phyloP scores from a whole-genome alignment of 2,113 vertebrate species.

The Dicaeum eximium region DNA sequence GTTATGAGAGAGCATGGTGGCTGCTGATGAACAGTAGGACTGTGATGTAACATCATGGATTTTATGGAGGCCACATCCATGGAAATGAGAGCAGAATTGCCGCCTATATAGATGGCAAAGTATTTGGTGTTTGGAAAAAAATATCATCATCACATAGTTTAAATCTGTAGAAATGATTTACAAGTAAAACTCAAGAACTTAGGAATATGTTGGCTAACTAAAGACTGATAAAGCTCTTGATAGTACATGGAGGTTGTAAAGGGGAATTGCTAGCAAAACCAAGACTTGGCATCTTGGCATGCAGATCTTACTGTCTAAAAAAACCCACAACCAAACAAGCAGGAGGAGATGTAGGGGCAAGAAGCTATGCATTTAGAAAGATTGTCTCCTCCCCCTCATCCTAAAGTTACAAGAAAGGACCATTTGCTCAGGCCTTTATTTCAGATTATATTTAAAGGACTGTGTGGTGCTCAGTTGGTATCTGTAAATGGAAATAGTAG shows the following conservation, averaged over 20 bases:
- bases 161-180: not conserved
- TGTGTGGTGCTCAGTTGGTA: not conserved
- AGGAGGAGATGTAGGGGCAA: not conserved
- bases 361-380: not conserved
- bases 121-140: not conserved
- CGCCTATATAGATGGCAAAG: not conserved
- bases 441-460: conserved; percentile 4
- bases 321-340: not conserved
- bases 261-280: not conserved
- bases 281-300: not conserved
- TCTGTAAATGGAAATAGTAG: not conserved
- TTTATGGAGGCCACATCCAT: not conserved
- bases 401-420: not conserved
- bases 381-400: not conserved
- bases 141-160: not conserved
- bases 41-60: not conserved
- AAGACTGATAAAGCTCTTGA: not conserved
- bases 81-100: not conserved
- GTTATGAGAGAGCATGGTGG: not conserved
- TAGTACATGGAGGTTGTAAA: not conserved
- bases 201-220: not conserved
- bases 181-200: not conserved
- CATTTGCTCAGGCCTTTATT: not conserved
- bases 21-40: not conserved
- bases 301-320: not conserved